phyloP scores from a whole-genome alignment of 2,888 invertebrate genomes.

The Caenorhabditis japonica region DNA sequence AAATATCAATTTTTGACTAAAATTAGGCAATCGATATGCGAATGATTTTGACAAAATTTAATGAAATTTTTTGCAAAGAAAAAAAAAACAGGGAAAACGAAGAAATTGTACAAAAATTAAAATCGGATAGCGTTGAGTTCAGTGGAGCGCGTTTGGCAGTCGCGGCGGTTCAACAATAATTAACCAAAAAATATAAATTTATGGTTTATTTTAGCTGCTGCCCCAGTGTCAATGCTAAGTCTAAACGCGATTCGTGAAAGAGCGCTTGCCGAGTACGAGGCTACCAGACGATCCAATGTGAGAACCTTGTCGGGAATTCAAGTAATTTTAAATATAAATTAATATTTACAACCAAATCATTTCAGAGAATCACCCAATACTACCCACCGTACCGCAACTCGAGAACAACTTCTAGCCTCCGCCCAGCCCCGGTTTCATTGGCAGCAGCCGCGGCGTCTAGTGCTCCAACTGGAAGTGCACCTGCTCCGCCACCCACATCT shows the following conservation, averaged over 20 bases:
- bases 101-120: too few relatives aligned
- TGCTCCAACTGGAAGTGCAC: background rate
- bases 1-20: too few relatives aligned
- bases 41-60: too few relatives aligned
- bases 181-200: too few relatives aligned
- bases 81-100: too few relatives aligned
- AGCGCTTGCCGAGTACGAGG: conserved; percentile 5
- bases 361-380: conserved; percentile 9
- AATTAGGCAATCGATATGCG: too few relatives aligned
- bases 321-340: background rate
- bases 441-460: background rate
- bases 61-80: too few relatives aligned
- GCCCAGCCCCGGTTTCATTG: background rate
- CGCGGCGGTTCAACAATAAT: too few relatives aligned
- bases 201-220: background rate
- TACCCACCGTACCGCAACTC: background rate
- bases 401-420: background rate
- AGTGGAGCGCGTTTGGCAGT: too few relatives aligned
- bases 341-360: background rate
- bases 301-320: background rate
- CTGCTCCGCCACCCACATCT: background rate
- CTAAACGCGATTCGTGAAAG: conserved; percentile 10
- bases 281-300: background rate
- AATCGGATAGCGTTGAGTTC: too few relatives aligned
- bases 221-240: background rate